Conservation (phyloP, 1,140 invertebrate genomes). For the Oncopodura yosiiana region DNA sequence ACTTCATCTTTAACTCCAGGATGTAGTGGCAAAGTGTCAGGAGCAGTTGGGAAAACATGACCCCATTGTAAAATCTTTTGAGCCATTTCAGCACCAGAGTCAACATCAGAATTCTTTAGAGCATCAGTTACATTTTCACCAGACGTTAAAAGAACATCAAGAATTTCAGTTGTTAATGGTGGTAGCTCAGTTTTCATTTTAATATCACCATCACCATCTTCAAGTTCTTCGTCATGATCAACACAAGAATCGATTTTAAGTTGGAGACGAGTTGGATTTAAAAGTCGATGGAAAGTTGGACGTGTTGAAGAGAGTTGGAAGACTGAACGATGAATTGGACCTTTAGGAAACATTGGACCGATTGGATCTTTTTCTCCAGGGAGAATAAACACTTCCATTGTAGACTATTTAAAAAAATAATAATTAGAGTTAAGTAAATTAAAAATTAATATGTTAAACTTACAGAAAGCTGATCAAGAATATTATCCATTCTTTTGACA, state of each 20-base stretch:
- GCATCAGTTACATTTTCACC: conserved; percentile 31
- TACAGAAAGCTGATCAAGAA: conserved; percentile 26
- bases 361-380: conserved; percentile 26
- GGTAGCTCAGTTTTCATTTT: neutral
- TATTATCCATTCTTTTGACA: conserved; percentile 22
- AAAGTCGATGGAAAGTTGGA: conserved; percentile 22
- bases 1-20: conserved; percentile 21
- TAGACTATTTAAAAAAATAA: conserved; percentile 13
- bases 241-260: neutral
- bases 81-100: conserved; percentile 24
- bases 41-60: conserved; percentile 32
- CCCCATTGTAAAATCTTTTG: conserved; percentile 29
- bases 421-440: conserved; percentile 3
- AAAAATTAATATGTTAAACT: neutral
- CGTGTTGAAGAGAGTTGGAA: conserved; percentile 15
- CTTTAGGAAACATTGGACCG: conserved; percentile 30
- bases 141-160: conserved; percentile 21
- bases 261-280: conserved; percentile 22
- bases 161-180: neutral
- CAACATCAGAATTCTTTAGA: conserved; percentile 18
- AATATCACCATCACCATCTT: no score
- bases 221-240: no score
- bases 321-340: conserved; percentile 24
- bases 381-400: conserved; percentile 31
- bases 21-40: conserved; percentile 29